phyloP scores from a whole-genome alignment of 2,888 invertebrate genomes.

The Caenorhabditis angaria region DNA sequence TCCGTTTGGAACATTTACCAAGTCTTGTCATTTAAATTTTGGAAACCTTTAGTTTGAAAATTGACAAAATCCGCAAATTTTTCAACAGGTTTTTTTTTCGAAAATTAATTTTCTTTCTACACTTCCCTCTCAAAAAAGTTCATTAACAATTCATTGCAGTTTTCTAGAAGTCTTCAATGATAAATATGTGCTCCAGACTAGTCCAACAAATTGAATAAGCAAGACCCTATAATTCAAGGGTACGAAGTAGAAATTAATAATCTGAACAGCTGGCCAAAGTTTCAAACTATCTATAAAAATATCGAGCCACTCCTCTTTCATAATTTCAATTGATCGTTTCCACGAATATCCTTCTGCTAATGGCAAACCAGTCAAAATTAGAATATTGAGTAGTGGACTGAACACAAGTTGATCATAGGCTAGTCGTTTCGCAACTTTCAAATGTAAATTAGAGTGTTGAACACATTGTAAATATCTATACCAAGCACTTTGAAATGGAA shows the following conservation, averaged over 20 bases:
- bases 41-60: too few species aligned
- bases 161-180: conserved; percentile 80
- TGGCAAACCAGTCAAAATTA: conserved; percentile 58
- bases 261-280: conserved; percentile 84
- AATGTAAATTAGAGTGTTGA: conserved; percentile 35
- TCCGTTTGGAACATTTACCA: too few species aligned
- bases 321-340: conserved; percentile 29
- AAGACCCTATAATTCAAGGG: conserved; percentile 86
- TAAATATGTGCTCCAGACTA: conserved; percentile 87
- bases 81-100: too few species aligned
- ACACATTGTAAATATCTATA: conserved; percentile 56
- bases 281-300: conserved; percentile 47
- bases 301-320: conserved; percentile 51
- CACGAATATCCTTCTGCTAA: conserved; percentile 59
- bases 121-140: background rate
- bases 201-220: conserved; percentile 81
- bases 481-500: conserved; percentile 57
- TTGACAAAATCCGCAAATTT: too few species aligned
- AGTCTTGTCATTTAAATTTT: too few species aligned
- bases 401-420: conserved; percentile 54
- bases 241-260: conserved; percentile 84
- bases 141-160: too few species aligned
- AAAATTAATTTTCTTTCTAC: too few species aligned
- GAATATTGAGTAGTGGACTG: conserved; percentile 52
- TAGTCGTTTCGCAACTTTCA: conserved; percentile 51